These are phyloP conservation scores for Spodoptera litura DNA, from an alignment of 1,140 invertebrate species.

Conservation along the genomic window DNA sequence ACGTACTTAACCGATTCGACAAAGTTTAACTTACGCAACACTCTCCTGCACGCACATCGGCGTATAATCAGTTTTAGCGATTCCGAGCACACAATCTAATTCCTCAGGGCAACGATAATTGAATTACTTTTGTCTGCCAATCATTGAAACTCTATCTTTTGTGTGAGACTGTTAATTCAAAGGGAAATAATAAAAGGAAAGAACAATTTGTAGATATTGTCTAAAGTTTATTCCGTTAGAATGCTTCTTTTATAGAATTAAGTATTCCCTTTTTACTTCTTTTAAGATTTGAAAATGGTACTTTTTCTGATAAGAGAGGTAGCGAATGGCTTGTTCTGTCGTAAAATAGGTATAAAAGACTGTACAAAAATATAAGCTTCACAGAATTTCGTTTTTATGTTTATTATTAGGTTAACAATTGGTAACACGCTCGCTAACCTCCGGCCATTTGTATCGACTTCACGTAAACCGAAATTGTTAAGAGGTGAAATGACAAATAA, in stretches of 20 bases:
- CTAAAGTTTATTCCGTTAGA: slow-evolving; percentile 4
- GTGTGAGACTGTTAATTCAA: slow-evolving; percentile 14
- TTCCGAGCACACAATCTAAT: slow-evolving; percentile 38
- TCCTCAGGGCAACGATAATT: slow-evolving; percentile 29
- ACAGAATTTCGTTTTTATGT: slow-evolving; percentile 12
- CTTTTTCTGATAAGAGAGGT: slow-evolving; percentile 12
- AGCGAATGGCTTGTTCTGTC: slow-evolving; percentile 11
- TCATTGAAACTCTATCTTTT: slow-evolving; percentile 10
- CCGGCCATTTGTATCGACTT: slow-evolving; percentile 31
- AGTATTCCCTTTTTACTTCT: neutral
- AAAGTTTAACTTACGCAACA: neutral
- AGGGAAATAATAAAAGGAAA: slow-evolving; percentile 32
- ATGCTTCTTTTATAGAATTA: slow-evolving; percentile 3
- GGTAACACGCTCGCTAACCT: slow-evolving; percentile 21
- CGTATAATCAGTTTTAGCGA: slow-evolving; percentile 13
- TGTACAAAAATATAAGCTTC: slow-evolving; percentile 15
- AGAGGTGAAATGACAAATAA: slow-evolving; percentile 5
- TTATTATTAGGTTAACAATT: slow-evolving; percentile 37
- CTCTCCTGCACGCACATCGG: slow-evolving; percentile 2
- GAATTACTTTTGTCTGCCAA: slow-evolving; percentile 39
- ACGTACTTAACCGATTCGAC: slow-evolving; percentile 36
- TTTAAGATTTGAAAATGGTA: slow-evolving; percentile 3
- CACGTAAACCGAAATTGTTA: slow-evolving; percentile 32
- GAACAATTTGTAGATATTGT: slow-evolving; percentile 23
- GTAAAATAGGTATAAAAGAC: slow-evolving; percentile 24